Conservation (phyloP, 1,140 invertebrate species). For the Palaemon carinicauda region DNA sequence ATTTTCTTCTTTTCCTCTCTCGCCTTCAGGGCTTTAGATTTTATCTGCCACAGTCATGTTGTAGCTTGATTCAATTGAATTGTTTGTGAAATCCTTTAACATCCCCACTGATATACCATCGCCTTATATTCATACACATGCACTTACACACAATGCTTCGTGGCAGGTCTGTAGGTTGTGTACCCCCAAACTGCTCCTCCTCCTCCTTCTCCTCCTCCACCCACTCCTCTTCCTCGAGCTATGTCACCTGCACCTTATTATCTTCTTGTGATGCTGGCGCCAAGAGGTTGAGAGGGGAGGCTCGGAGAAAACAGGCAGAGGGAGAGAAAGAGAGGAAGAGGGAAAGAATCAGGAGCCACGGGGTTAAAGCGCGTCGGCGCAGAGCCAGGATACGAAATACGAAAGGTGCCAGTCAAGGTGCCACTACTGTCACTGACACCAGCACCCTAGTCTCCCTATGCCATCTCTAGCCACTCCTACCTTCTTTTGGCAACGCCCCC, state of each 20-base stretch:
- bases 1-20: no score
- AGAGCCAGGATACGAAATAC: slow-evolving; percentile 10
- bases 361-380: neutral
- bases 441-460: neutral
- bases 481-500: slow-evolving; percentile 13
- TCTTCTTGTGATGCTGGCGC: neutral
- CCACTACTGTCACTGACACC: slow-evolving; percentile 38
- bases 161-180: neutral
- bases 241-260: slow-evolving; percentile 31
- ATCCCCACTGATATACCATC: no score
- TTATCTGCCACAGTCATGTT: no score
- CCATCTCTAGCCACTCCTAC: slow-evolving; percentile 17
- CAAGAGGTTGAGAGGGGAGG: neutral
- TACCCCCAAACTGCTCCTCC: neutral
- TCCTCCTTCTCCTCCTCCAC: neutral
- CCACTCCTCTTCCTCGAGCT: neutral
- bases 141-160: no score
- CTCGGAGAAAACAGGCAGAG: neutral
- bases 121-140: no score
- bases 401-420: neutral
- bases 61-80: no score
- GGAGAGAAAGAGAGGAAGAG: no score
- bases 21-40: no score
- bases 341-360: no score
- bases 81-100: no score